These are phyloP conservation scores for Motacilla tschutschensis DNA, from an alignment of 2,113 vertebrate species.

Conservation along the genomic window DNA sequence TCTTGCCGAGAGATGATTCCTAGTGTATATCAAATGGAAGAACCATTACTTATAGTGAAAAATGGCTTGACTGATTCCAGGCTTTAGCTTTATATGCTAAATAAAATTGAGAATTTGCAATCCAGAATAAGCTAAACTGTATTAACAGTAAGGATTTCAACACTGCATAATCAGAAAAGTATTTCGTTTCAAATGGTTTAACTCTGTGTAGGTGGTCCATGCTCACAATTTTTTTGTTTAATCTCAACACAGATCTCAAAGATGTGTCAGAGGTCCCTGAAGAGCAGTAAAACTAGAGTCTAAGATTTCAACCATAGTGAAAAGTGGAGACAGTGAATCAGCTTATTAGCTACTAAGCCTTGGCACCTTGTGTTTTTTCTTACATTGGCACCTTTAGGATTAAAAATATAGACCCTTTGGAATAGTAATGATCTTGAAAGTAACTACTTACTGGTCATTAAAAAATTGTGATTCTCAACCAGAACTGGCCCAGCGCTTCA, in stretches of 20 bases:
- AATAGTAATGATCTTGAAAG: background rate
- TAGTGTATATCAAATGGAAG: slow-evolving; percentile 30
- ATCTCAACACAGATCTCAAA: slow-evolving; percentile 5
- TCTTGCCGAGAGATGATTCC: slow-evolving; percentile 6
- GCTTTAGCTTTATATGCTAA: background rate
- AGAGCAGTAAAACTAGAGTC: slow-evolving; percentile 12
- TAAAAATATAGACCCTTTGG: background rate
- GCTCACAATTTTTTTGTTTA: slow-evolving; percentile 25
- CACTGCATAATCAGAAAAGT: background rate
- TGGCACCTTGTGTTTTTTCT: background rate
- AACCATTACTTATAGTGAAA: slow-evolving; percentile 38
- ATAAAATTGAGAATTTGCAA: background rate
- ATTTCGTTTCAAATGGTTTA: slow-evolving; percentile 34
- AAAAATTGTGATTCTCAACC: background rate
- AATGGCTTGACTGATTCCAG: slow-evolving; percentile 31
- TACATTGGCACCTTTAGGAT: background rate
- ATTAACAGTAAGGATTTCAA: slow-evolving; percentile 25
- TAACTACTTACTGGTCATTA: background rate
- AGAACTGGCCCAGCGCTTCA: background rate
- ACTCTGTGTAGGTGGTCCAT: slow-evolving; percentile 33
- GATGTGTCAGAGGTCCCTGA: slow-evolving; percentile 9
- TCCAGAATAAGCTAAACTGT: slow-evolving; percentile 35
- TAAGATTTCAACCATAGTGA: background rate
- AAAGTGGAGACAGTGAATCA: background rate
- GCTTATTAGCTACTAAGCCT: background rate